Percentiles rank a stretch among this genome's conserved stretches.
Conservation (phyloP, 2,888 invertebrate genomes). For the Scaptomyza parva region DNA sequence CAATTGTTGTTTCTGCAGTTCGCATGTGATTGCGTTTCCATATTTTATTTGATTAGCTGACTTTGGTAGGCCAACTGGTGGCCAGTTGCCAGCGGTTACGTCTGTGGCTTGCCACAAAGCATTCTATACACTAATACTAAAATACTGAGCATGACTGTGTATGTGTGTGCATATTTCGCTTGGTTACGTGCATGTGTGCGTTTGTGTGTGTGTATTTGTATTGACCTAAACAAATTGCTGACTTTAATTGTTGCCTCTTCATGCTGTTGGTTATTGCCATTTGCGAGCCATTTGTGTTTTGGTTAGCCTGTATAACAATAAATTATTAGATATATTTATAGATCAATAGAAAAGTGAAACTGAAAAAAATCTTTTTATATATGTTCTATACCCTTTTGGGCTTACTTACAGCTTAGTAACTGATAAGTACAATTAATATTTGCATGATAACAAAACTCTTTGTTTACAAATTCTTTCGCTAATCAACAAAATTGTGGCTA, state of each 20-base stretch:
- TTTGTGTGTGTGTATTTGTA: slow-evolving; percentile 16
- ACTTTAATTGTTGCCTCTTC: slow-evolving; percentile 33
- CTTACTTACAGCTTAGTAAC: too few relatives aligned
- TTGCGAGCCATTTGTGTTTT: slow-evolving; percentile 1
- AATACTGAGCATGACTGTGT: not conserved
- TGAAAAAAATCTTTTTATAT: not conserved
- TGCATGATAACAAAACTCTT: slow-evolving; percentile 4
- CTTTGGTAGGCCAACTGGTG: slow-evolving; percentile 14
- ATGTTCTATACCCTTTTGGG: not conserved
- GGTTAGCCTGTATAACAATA: not conserved
- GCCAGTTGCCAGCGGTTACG: slow-evolving; percentile 25
- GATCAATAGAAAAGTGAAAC: not conserved
- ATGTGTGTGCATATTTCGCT: not conserved
- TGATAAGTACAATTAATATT: slow-evolving; percentile 9
- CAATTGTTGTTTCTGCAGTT: slow-evolving; percentile 12
- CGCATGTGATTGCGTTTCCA: slow-evolving; percentile 28
- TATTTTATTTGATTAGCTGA: slow-evolving; percentile 59
- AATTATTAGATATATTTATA: not conserved
- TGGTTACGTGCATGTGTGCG: not conserved
- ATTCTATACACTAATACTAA: slow-evolving; percentile 10
- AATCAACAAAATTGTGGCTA: slow-evolving; percentile 22
- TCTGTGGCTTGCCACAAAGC: slow-evolving; percentile 36
- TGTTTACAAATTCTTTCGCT: slow-evolving; percentile 11
- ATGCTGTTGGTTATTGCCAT: slow-evolving; percentile 8
- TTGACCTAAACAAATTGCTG: slow-evolving; percentile 21